A percentile compares a stretch with the other conserved stretches of the same genome.
Evolutionary conservation across 2,797 vertebrate species (phyloP).

Genomic region (Podarcis siculus): DNA sequence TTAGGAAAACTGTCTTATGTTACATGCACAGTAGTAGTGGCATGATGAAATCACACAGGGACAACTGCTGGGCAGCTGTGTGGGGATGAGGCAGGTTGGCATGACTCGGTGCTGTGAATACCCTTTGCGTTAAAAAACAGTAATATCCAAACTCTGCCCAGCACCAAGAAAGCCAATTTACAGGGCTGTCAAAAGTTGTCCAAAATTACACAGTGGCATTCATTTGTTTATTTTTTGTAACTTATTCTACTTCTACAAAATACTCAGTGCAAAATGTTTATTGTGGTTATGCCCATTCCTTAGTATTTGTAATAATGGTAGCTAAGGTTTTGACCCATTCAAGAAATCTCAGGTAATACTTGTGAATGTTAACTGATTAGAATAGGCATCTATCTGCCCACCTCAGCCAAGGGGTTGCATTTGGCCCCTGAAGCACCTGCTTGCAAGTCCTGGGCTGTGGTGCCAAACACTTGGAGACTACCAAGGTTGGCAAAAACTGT

Average conservation of each 20-base stretch:
- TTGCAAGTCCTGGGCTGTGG: no score
- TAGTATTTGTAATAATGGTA: not conserved
- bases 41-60: not conserved
- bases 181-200: not conserved
- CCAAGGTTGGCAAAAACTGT: no score
- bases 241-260: not conserved
- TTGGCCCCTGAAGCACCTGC: no score
- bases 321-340: not conserved
- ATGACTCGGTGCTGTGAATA: not conserved
- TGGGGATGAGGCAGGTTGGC: not conserved
- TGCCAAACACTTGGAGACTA: no score
- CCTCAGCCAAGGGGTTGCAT: no score
- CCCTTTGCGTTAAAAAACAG: not conserved
- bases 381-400: no score
- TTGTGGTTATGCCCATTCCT: not conserved
- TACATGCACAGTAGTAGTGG: not conserved
- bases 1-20: no score
- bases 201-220: not conserved
- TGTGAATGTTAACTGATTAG: not conserved
- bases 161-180: not conserved
- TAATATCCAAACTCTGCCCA: not conserved
- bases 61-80: not conserved
- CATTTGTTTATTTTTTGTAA: not conserved
- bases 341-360: not conserved
- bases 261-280: not conserved